These are phyloP conservation scores for Cybosia mesomella DNA, from an alignment of 2,888 invertebrate species.

Conservation along the genomic window DNA sequence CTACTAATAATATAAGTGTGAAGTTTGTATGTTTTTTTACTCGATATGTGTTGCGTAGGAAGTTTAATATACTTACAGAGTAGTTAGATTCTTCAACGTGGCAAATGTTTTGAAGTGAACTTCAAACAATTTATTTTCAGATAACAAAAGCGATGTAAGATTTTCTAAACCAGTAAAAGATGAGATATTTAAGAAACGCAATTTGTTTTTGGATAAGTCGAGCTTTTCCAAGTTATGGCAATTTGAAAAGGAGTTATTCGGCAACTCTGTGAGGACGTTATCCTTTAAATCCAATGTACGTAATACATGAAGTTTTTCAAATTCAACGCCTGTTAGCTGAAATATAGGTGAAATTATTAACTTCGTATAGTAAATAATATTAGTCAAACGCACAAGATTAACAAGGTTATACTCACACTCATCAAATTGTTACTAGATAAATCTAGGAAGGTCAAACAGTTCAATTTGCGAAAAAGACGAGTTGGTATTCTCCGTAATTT, in stretches of 20 bases:
- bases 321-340: slow-evolving; percentile 86
- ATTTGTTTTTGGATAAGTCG: slow-evolving; percentile 89
- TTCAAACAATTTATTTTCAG: slow-evolving; percentile 90
- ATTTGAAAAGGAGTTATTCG: slow-evolving; percentile 87
- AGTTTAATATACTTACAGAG: slow-evolving; percentile 87
- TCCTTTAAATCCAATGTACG: slow-evolving; percentile 90
- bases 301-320: slow-evolving; percentile 83
- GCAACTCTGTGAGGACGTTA: slow-evolving; percentile 87
- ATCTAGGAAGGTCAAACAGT: slow-evolving; percentile 84
- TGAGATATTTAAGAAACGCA: slow-evolving; percentile 88
- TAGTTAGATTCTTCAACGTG: slow-evolving; percentile 89
- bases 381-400: background rate
- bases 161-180: slow-evolving; percentile 89
- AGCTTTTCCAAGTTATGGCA: slow-evolving; percentile 88
- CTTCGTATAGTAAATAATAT: background rate
- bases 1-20: no score
- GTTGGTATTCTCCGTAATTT: slow-evolving; percentile 81
- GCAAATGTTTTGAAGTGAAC: slow-evolving; percentile 89
- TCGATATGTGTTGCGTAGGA: no score
- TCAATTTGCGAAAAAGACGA: slow-evolving; percentile 80
- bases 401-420: slow-evolving; percentile 68
- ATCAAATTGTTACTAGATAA: slow-evolving; percentile 85
- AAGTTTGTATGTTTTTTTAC: no score
- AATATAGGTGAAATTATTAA: slow-evolving; percentile 44
- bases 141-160: slow-evolving; percentile 89